These are phyloP conservation scores for Meriones psammophilus DNA, from an alignment of 2,797 vertebrate genomes.

Conservation along the genomic window DNA sequence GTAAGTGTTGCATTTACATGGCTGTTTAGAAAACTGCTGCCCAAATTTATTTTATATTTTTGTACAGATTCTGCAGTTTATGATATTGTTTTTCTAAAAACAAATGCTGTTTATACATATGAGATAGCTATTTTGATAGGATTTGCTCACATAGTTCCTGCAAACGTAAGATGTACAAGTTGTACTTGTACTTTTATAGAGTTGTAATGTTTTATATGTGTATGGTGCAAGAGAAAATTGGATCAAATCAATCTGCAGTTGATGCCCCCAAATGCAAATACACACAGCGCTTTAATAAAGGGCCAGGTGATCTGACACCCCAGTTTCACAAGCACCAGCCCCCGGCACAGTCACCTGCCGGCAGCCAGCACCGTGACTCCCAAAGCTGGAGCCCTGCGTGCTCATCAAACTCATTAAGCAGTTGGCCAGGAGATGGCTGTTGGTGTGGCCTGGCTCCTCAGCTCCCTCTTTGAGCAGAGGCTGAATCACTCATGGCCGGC, in stretches of 20 bases:
- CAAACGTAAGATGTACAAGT: constrained; percentile 90
- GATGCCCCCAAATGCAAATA: constrained; percentile 87
- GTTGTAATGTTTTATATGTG: constrained; percentile 90
- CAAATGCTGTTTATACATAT: constrained; percentile 92
- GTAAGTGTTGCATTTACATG: constrained; percentile 92
- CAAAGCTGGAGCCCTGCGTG: constrained; percentile 87
- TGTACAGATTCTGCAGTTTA: constrained; percentile 94
- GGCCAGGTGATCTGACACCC: constrained; percentile 84
- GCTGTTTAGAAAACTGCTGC: constrained; percentile 93
- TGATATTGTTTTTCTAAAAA: constrained; percentile 93
- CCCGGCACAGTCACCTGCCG: constrained; percentile 86
- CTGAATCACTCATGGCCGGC: background rate
- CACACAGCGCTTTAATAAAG: constrained; percentile 87
- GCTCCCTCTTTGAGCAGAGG: constrained; percentile 67
- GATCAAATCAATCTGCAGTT: constrained; percentile 89
- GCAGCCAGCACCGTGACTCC: constrained; percentile 89
- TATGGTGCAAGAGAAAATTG: constrained; percentile 90
- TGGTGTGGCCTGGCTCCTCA: constrained; percentile 59
- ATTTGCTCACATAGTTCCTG: constrained; percentile 91
- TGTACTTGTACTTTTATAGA: constrained; percentile 92
- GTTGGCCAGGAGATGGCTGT: constrained; percentile 86
- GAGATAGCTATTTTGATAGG: constrained; percentile 93
- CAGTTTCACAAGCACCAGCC: constrained; percentile 86
- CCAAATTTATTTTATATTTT: constrained; percentile 95
- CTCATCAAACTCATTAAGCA: constrained; percentile 86